A percentile compares a stretch with the other conserved stretches of the same genome.
Evolutionary conservation across 1,140 invertebrate species (phyloP).

Genomic region (Drosophila setifemur): DNA sequence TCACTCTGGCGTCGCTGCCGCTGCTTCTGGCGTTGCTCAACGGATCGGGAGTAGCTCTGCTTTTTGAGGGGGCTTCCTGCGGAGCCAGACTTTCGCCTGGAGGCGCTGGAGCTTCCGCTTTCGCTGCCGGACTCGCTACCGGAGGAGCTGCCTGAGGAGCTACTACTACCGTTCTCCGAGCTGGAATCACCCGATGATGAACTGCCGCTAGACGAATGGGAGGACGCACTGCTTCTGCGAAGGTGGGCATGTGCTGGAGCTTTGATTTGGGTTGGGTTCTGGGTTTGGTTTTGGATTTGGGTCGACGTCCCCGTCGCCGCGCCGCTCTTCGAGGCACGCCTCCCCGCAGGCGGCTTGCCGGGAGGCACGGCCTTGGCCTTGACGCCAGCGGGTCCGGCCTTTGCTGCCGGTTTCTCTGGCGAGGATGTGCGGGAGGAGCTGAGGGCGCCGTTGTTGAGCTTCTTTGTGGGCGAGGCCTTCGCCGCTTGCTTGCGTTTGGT

Average conservation of each 20-base stretch:
- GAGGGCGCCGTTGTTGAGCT: constrained; percentile 75
- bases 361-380: constrained; percentile 45
- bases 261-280: constrained; percentile 58
- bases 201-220: constrained; percentile 71
- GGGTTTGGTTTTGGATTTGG: constrained; percentile 43
- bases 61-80: constrained; percentile 48
- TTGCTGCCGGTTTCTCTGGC: constrained; percentile 39
- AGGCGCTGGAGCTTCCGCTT: constrained; percentile 36
- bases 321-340: constrained; percentile 74
- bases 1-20: constrained; percentile 79
- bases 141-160: constrained; percentile 46
- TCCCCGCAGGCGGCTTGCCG: constrained; percentile 60
- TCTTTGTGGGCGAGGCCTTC: constrained; percentile 63
- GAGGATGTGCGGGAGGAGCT: constrained; percentile 33
- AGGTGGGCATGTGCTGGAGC: constrained; percentile 4
- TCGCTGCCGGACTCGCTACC: constrained; percentile 63
- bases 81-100: constrained; percentile 18
- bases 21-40: constrained; percentile 80
- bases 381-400: constrained; percentile 4
- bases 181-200: constrained; percentile 75
- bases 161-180: constrained; percentile 53
- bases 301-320: constrained; percentile 62
- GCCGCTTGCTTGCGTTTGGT: constrained; percentile 62
- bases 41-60: constrained; percentile 63
- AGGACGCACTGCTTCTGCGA: constrained; percentile 54